Base-by-base conservation (phyloP, 64 coral and sea anemone species). In the Hydrozoanthus tunicans region DNA sequence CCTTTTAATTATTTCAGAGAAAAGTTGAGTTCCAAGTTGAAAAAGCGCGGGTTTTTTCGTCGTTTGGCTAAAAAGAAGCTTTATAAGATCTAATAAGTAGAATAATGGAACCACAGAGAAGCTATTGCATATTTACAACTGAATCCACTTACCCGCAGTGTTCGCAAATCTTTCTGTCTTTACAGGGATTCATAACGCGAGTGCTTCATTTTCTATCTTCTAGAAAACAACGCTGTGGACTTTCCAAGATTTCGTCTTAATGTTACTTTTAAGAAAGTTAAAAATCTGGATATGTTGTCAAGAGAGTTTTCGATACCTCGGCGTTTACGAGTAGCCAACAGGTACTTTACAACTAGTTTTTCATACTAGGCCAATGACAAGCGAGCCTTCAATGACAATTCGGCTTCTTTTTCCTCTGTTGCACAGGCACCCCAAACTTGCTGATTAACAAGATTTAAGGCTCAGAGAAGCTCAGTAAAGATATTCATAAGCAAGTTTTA, bases 281-380 rank as follows among this genome's bases (percentile, higher is more conserved):
- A 58, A 74, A 73, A 8, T 59, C 0, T 2, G 9, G 9, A 70
- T 53, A 10, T 53, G 6, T 52, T 53, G 26, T 75, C 43, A 59
- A 68, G 68, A 73, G 53, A 74, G 54, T 20, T 74, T 43, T 4
- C 58, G 53, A 59, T 54, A 57, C 59, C n/a, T 54, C 70, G 74
- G 67, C 15, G 67, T 25, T 59, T 60, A 73, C 4, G 20, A 26
- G 51, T 8, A 70, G 68, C 32, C 32, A 43, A 43, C 83, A 88
- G 68, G 84, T 74, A 88, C 68, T 56, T 2, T 53, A 73, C 54
- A 24, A 75, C 56, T 51, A 59, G 84, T 73, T 88, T 88, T 70
- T 11, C 3, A 58, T 88, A 24, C 55, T 4, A 9, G 70, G 59
- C 84, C 84, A 88, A 88, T 88, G 53, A 57, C 4, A 4, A 73